Conservation (phyloP, 2,888 invertebrate species). For the Lycaena phlaeas region DNA sequence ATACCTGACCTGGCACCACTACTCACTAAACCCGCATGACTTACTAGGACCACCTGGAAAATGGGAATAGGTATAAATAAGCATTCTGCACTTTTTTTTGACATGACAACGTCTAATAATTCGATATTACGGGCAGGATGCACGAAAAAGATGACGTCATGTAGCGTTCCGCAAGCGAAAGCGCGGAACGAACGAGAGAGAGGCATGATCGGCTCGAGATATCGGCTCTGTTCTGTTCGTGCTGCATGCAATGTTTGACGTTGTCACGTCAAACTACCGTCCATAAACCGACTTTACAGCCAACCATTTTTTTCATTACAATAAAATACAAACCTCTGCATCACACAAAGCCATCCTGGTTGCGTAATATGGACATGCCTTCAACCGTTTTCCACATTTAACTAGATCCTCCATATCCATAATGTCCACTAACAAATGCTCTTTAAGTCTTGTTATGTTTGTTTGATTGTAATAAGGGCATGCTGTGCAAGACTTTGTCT, state of each 20-base stretch:
- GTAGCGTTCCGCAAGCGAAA: too few relatives aligned
- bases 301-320: too few relatives aligned
- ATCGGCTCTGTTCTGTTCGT: too few relatives aligned
- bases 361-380: conserved; percentile 96
- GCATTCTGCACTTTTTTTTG: too few relatives aligned
- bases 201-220: too few relatives aligned
- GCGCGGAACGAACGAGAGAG: too few relatives aligned
- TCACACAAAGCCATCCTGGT: conserved; percentile 85
- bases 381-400: conserved; percentile 75
- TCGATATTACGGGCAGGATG: too few relatives aligned
- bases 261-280: too few relatives aligned
- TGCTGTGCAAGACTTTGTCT: conserved; percentile 62
- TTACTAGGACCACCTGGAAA: conserved; percentile 53
- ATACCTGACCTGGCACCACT: conserved; percentile 52
- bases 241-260: too few relatives aligned
- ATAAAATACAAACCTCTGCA: conserved; percentile 78
- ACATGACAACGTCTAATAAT: too few relatives aligned
- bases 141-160: too few relatives aligned
- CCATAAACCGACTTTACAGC: too few relatives aligned
- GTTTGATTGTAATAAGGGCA: conserved; percentile 80
- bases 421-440: conserved; percentile 78
- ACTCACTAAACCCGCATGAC: conserved; percentile 60
- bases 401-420: conserved; percentile 92
- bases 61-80: background rate
- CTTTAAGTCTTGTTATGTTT: conserved; percentile 76